Evolutionary conservation across 2,888 invertebrate genomes (phyloP).

Genomic region (Alitta virens): DNA sequence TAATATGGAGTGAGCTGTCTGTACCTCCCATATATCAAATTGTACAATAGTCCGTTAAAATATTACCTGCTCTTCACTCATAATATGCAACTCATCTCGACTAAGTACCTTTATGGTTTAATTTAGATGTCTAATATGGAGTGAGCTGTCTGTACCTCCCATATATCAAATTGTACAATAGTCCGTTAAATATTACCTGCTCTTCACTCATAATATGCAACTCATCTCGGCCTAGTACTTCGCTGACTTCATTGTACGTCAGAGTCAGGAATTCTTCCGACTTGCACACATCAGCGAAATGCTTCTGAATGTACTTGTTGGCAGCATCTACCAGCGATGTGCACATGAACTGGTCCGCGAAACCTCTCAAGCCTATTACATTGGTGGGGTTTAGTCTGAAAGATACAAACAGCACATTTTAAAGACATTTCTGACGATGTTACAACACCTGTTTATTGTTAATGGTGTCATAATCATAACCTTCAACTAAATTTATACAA

Average conservation of each 20-base stretch:
- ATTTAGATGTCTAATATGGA: too few species aligned
- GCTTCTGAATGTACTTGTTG: conserved; percentile 76
- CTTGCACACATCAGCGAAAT: conserved; percentile 74
- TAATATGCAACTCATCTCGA: conserved; percentile 75
- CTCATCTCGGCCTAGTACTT: conserved; percentile 73
- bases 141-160: too few species aligned
- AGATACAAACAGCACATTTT: neutral
- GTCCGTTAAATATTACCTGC: too few species aligned
- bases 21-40: too few species aligned
- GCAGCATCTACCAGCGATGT: conserved; percentile 70
- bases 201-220: conserved; percentile 76
- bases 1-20: too few species aligned
- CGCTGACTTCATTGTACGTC: conserved; percentile 65
- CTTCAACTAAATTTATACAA: too few species aligned
- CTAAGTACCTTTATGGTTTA: too few species aligned
- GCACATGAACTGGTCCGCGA: conserved; percentile 78
- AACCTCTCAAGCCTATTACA: conserved; percentile 75
- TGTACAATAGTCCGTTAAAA: too few species aligned
- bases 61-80: conserved; percentile 72
- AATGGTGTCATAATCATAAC: too few species aligned
- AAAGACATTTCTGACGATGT: too few species aligned
- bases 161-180: too few species aligned
- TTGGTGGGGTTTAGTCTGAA: conserved; percentile 75
- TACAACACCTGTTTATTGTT: too few species aligned
- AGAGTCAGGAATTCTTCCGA: conserved; percentile 75